These are phyloP conservation scores for Schlechtendalia chinensis DNA, from an alignment of 1,140 invertebrate species.

Conservation along the genomic window DNA sequence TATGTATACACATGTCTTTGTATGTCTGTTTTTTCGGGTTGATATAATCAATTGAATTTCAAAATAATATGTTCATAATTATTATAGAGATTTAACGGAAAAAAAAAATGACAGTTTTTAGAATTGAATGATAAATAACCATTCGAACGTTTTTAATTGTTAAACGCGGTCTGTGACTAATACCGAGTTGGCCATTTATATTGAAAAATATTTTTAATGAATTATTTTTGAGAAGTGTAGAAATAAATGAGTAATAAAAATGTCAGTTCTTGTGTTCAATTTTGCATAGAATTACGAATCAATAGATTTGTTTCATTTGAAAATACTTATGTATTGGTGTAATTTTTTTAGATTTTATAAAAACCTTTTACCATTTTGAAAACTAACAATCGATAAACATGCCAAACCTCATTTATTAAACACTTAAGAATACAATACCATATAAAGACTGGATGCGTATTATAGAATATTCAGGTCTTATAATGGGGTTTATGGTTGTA, in stretches of 20 bases:
- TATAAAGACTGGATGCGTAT: not conserved
- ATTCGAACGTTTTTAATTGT: constrained; percentile 9
- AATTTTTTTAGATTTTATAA: not conserved
- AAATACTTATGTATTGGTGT: not conserved
- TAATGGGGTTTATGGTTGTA: not conserved
- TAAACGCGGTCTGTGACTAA: not conserved
- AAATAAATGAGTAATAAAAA: constrained; percentile 18
- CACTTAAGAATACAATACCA: not conserved
- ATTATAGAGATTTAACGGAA: not conserved
- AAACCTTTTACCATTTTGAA: not conserved
- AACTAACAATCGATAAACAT: constrained; percentile 4
- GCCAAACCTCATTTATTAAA: constrained; percentile 10
- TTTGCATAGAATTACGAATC: constrained; percentile 3
- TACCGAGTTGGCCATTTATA: not conserved
- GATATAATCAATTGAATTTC: not conserved
- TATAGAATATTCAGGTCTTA: not conserved
- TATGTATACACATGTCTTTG: too few species aligned
- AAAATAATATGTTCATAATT: not conserved
- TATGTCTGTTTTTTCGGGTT: not conserved
- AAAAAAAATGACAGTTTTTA: not conserved
- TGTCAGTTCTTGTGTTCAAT: not conserved
- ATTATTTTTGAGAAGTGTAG: not conserved
- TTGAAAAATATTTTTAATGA: not conserved
- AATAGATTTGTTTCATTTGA: constrained; percentile 1
- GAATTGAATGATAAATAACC: not conserved